These are phyloP conservation scores for Onthophagus sagittarius DNA, from an alignment of 2,888 invertebrate genomes.

Conservation along the genomic window DNA sequence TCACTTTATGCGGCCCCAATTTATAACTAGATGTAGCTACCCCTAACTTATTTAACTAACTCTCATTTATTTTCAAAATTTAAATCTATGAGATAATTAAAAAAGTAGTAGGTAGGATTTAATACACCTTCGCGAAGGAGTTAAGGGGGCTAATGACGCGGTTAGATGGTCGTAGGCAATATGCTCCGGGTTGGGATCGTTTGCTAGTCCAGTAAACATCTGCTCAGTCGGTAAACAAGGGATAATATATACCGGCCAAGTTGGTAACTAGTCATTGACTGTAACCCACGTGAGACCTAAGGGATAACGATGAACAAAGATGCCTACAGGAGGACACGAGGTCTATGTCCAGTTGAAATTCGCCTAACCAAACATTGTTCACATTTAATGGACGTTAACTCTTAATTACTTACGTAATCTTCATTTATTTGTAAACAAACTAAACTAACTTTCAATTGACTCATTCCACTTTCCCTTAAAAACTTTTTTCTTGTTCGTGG, in stretches of 20 bases:
- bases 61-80: background rate
- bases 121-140: background rate
- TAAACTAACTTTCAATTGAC: background rate
- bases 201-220: conserved; percentile 26
- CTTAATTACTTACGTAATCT: background rate
- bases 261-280: conserved; percentile 14
- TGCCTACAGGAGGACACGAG: background rate
- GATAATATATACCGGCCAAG: conserved; percentile 22
- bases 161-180: conserved; percentile 20
- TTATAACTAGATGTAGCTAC: background rate
- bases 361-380: background rate
- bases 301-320: background rate
- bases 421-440: background rate
- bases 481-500: background rate
- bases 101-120: background rate
- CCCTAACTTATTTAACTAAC: background rate
- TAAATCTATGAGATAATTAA: background rate
- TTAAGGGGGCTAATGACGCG: conserved; percentile 22
- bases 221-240: conserved; percentile 27
- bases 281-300: background rate
- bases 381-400: background rate
- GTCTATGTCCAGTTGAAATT: background rate
- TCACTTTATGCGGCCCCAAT: background rate
- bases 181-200: conserved; percentile 18
- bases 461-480: no score